phyloP scores from a whole-genome alignment of 2,113 vertebrate genomes.

The Vidua chalybeata region DNA sequence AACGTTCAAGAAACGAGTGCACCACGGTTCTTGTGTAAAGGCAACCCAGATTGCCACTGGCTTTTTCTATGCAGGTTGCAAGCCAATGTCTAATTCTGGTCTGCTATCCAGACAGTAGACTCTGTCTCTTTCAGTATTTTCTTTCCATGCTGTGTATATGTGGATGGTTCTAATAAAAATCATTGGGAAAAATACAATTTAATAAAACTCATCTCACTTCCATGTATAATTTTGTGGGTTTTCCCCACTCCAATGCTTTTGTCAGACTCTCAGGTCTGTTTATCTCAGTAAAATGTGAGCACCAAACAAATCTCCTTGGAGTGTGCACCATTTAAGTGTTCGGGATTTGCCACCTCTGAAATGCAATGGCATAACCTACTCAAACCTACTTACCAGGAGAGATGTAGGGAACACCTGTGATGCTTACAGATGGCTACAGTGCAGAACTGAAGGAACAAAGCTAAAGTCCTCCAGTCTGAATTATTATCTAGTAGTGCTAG shows the following conservation, averaged over 20 bases:
- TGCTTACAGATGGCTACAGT: background rate
- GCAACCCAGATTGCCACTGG: background rate
- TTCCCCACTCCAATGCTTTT: background rate
- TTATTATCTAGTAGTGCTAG: background rate
- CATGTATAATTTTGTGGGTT: background rate
- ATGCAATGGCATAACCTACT: background rate
- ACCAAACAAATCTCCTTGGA: background rate
- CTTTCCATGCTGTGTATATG: background rate
- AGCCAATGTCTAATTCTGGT: background rate
- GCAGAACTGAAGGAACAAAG: background rate
- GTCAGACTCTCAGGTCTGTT: background rate
- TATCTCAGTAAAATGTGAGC: background rate
- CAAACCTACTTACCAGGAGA: background rate
- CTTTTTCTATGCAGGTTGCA: background rate
- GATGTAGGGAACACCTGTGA: background rate
- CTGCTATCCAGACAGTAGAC: background rate
- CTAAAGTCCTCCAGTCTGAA: background rate
- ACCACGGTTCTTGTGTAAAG: background rate
- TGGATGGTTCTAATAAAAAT: background rate
- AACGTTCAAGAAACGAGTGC: background rate
- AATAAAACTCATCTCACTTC: background rate
- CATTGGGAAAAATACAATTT: background rate
- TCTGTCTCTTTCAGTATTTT: background rate
- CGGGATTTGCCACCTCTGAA: background rate
- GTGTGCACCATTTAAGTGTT: rapidly evolving